Conservation (phyloP, 2,113 vertebrate species). For the Stictonetta naevosa region DNA sequence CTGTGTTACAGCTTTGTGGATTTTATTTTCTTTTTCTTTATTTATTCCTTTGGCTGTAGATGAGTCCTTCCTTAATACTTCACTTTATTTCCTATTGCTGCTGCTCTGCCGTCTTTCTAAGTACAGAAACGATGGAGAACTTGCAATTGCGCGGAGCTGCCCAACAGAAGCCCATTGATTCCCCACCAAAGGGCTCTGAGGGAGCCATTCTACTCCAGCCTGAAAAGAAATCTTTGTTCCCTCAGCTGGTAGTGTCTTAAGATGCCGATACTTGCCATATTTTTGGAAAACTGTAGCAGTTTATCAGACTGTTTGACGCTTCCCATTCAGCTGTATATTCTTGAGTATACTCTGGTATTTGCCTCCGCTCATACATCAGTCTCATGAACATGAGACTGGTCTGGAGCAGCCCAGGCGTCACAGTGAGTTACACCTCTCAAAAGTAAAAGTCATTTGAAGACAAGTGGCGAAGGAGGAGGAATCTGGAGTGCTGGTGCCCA, state of each 20-base stretch:
- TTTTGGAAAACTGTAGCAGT: conserved; percentile 61
- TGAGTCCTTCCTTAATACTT: conserved; percentile 44
- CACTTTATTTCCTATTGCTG: conserved; percentile 39
- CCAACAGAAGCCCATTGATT: conserved; percentile 66
- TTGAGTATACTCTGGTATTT: background rate
- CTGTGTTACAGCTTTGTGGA: background rate
- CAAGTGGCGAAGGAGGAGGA: background rate
- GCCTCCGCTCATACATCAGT: background rate
- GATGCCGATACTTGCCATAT: conserved; percentile 55
- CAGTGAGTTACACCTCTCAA: background rate
- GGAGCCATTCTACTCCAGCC: conserved; percentile 40
- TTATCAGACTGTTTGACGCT: conserved; percentile 43
- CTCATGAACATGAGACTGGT: background rate
- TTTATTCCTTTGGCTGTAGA: conserved; percentile 32
- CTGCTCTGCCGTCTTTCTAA: background rate
- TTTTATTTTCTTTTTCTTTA: background rate
- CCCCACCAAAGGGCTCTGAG: conserved; percentile 44
- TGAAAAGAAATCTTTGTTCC: conserved; percentile 67
- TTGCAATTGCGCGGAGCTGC: background rate
- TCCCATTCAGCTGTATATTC: conserved; percentile 32
- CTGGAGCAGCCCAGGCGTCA: background rate
- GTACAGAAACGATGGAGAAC: conserved; percentile 40
- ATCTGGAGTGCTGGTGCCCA: background rate
- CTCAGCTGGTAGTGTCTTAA: conserved; percentile 53
- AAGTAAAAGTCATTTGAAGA: background rate